Evolutionary conservation across 1,140 invertebrate species (phyloP).

Genomic region (Anastrepha obliqua): DNA sequence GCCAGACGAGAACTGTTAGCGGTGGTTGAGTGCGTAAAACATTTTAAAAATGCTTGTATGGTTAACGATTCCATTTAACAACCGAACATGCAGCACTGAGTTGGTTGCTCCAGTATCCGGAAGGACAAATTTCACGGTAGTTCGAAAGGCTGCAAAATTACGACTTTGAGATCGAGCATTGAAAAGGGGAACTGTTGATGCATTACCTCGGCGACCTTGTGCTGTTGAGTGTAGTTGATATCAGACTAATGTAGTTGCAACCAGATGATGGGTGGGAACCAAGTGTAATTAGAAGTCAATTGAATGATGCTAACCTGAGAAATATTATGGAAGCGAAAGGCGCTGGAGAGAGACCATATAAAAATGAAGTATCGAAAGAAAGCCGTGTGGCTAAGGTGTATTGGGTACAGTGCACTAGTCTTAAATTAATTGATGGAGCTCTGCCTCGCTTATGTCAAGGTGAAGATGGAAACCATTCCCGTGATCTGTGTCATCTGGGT

Average conservation of each 20-base stretch:
- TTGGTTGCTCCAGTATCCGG: conserved; percentile 62
- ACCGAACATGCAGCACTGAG: conserved; percentile 62
- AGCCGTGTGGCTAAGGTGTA: no score
- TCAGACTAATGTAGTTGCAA: not conserved
- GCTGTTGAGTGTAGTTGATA: not conserved
- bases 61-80: conserved; percentile 58
- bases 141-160: conserved; percentile 60
- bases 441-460: no score
- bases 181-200: conserved; percentile 59
- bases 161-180: conserved; percentile 61
- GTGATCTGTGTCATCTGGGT: no score
- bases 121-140: conserved; percentile 62
- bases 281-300: not conserved
- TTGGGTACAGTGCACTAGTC: no score
- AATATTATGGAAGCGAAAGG: not conserved
- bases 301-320: not conserved
- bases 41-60: conserved; percentile 62
- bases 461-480: no score
- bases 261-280: not conserved
- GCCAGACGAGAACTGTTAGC: conserved; percentile 59
- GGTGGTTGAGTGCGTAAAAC: conserved; percentile 60
- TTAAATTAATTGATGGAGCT: no score
- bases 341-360: no score
- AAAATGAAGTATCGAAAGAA: no score
- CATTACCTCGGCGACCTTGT: conserved; percentile 60